Evolutionary conservation across 2,888 invertebrate genomes (phyloP), one percentile per base, ranked within the genome.

Genomic region (Yponomeuta evonymella): DNA sequence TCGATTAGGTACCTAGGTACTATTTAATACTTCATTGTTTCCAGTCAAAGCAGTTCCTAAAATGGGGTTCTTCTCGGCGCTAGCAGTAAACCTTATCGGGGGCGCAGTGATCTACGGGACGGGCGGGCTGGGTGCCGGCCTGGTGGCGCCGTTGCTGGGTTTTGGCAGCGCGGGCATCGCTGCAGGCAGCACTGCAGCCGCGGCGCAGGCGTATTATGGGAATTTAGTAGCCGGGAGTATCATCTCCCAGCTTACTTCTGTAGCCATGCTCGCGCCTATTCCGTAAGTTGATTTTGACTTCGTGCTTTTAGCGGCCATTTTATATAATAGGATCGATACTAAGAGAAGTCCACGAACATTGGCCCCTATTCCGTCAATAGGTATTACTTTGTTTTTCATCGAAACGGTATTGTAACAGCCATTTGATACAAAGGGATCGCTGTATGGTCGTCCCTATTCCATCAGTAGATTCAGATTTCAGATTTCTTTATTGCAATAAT

Each of bases 201-300:
- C 83, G 0, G 90, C 90, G 0, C 89, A 89, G 71, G 78, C 90
- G 0, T 90, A 82, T 70, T 84, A 82, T 58, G 89, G 90, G 15
- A 90, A 89, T 72, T 48, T 89, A 12, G 87, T 71, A 0, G 88
- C 87, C 0, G 90, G 90, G 0, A 85, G 86, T 73, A 79, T 89
- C 15, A 79, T 90, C 2, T 84, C 89, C 0, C 72, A 86, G 74
- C 64, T 89, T 67, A 88, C 88, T 2, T 80, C 90, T 0, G 80
- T 79, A 0, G 90, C 88, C 1, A 89, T 89, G 89, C 77, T 80
- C 0, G 83, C 90, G 1, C 90, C 90, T 0, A 90, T 84, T 4
- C 89, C 86, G 72, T 89, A 78, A 81, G 81, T 80, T 2, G 4
- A 51, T 15, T 51, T 51, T 51, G 12, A 15, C 15, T 58, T 58